Evolutionary conservation across 2,113 vertebrate genomes (phyloP).

Genomic region (Tyto alba): DNA sequence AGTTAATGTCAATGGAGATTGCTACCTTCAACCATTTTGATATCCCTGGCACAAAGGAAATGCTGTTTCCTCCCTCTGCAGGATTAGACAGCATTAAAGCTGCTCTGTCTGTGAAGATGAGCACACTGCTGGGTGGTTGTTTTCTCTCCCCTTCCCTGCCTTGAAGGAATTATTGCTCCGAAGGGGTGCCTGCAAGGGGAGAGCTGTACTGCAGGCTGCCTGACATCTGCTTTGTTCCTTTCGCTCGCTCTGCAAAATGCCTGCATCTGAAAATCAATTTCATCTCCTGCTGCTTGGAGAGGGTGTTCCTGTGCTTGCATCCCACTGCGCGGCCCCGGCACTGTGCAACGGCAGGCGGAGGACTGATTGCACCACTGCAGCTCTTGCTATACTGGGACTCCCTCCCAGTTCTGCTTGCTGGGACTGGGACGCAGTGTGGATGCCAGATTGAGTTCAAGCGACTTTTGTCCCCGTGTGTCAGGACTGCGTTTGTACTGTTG

Average conservation of each 20-base stretch:
- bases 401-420: background rate
- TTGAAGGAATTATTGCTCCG: background rate
- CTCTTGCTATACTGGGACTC: background rate
- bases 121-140: background rate
- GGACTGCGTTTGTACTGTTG: background rate
- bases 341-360: background rate
- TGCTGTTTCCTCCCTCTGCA: background rate
- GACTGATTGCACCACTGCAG: background rate
- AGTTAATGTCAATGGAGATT: background rate
- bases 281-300: background rate
- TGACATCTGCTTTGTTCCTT: background rate
- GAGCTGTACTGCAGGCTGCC: background rate
- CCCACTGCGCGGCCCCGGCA: accelerated
- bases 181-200: background rate
- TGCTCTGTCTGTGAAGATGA: background rate
- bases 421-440: background rate
- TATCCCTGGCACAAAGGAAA: constrained; percentile 16
- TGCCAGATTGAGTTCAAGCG: background rate
- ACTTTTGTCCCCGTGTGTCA: background rate
- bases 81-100: constrained; percentile 11
- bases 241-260: background rate
- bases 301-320: background rate
- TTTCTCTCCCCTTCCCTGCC: background rate
- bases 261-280: background rate
- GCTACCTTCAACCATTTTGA: background rate